phyloP scores from a whole-genome alignment of 1,140 invertebrate species.

The Paramacrobiotus metropolitanus region DNA sequence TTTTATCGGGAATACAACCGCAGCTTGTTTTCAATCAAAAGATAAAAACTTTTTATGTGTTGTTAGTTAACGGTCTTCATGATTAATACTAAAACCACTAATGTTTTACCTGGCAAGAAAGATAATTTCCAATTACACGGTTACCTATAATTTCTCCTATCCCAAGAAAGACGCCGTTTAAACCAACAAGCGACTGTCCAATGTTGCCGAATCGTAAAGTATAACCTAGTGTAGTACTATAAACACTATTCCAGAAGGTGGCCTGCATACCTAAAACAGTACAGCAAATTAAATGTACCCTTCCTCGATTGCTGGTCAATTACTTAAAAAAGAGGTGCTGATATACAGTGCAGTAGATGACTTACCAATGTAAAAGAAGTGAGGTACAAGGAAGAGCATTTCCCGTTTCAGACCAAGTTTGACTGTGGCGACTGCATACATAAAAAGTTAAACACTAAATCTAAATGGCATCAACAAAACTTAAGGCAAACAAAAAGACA shows the following conservation, averaged over 20 bases:
- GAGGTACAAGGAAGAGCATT: background rate
- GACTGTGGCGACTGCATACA: background rate
- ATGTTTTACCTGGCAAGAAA: too few species aligned
- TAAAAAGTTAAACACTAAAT: background rate
- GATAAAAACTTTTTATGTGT: too few species aligned
- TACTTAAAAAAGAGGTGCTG: background rate
- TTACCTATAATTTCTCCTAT: conserved; percentile 67
- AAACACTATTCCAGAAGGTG: background rate
- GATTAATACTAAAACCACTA: too few species aligned
- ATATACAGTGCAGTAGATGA: background rate
- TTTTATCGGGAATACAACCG: too few species aligned
- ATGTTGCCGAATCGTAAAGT: background rate
- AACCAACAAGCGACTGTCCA: conserved; percentile 46
- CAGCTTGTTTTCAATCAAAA: too few species aligned
- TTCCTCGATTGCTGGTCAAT: too few species aligned
- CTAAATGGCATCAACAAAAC: background rate
- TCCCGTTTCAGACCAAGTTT: background rate
- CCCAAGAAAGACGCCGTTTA: conserved; percentile 78
- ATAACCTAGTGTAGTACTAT: background rate
- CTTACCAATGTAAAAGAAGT: background rate
- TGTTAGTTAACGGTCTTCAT: too few species aligned
- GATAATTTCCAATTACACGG: too few species aligned
- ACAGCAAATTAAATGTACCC: too few species aligned
- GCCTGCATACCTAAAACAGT: background rate
- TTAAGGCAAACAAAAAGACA: too few species aligned